Evolutionary conservation across 2,797 vertebrate genomes (phyloP), one percentile per base, ranked within the genome.

Genomic region (Cirrhinus mrigala): DNA sequence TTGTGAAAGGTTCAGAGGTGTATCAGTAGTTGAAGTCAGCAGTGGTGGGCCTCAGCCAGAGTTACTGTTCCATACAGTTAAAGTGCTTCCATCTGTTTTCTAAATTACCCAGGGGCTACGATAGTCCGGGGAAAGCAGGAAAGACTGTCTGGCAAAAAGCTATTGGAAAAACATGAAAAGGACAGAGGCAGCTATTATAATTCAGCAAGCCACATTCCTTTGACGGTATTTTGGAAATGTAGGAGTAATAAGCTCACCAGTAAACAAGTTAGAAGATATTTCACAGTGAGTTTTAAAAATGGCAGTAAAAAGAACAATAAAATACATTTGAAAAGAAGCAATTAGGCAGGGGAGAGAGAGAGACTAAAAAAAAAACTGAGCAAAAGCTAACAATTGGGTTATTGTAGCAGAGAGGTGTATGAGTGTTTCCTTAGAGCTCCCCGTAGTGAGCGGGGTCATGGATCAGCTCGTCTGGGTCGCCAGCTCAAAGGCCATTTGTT

Each of bases 21-120:
- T 29, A 60, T 75, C 64, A 20, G 54, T n/a, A 40, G 74, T 77
- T 77, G 44, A 29, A 56, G 37, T 46, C 46, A 69, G 79, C 3
- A 85, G 82, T 85, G 86, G 77, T 81, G 90, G 87, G 89, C 85
- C 86, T 70, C 58, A 46, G 91, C 88, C 92, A 94, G 86, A 90
- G 92, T 90, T 91, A 91, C 89, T 85, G 88, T 92, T 93, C 93
- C 93, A 94, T 93, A 90, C 92, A 87, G 93, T 93, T 94, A 91
- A 89, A 94, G 87, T 91, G 89, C 92, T 94, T 94, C 94, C 94
- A 94, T 94, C 93, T 95, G 94, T 89, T 92, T 90, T 84, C 90
- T 91, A 92, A 90, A 93, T 95, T 90, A 93, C 58, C 90, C 87
- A 91, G 89, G 85, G 87, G 84, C 89, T 84, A 89, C 90, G 91